phyloP scores from a whole-genome alignment of 2,888 invertebrate genomes.

The Agapostemon virescens region DNA sequence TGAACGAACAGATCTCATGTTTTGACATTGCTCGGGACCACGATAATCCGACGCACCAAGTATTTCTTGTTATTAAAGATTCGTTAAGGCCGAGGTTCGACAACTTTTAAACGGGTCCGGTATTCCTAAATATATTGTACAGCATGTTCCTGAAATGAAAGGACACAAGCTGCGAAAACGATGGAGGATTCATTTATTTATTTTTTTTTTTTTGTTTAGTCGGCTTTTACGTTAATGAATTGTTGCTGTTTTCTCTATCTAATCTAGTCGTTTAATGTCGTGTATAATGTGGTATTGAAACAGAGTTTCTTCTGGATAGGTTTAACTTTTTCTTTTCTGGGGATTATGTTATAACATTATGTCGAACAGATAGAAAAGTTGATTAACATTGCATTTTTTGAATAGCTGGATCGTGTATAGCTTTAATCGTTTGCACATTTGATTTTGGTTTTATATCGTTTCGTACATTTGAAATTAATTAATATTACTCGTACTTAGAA shows the following conservation, averaged over 20 bases:
- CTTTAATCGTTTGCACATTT: too few relatives aligned
- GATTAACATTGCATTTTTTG: background rate
- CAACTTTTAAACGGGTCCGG: slow-evolving; percentile 8
- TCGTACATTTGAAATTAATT: too few relatives aligned
- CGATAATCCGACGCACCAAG: background rate
- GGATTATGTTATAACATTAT: background rate
- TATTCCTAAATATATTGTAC: background rate
- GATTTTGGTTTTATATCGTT: too few relatives aligned
- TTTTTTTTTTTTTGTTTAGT: background rate
- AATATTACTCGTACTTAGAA: too few relatives aligned
- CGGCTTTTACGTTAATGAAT: background rate
- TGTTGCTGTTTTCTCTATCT: background rate
- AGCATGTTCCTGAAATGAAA: background rate
- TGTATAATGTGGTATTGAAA: background rate
- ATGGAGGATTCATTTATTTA: background rate
- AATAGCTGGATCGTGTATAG: background rate
- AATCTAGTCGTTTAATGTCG: background rate
- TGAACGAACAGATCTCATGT: slow-evolving; percentile 6
- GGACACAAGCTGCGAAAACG: background rate
- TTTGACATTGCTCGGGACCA: slow-evolving; percentile 10
- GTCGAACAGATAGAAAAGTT: background rate
- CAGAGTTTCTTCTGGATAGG: background rate
- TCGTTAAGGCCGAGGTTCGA: background rate
- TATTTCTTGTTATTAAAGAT: slow-evolving; percentile 6
- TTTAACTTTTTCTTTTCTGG: background rate